Conservation (phyloP, 92 coral and sea anemone genomes). For the Montipora capitata region DNA sequence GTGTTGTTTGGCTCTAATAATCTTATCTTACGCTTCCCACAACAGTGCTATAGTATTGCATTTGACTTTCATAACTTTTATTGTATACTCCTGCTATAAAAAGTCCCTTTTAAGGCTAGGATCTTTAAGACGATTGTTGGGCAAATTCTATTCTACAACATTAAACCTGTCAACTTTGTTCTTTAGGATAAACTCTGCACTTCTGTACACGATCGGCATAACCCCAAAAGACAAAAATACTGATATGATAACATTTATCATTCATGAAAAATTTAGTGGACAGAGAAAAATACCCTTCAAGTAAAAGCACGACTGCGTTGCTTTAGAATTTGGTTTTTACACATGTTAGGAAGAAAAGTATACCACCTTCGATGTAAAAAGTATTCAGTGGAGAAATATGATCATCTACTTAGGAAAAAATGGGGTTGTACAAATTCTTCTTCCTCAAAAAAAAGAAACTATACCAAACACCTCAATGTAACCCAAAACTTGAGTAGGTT, state of each 20-base stretch:
- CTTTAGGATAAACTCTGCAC: neutral
- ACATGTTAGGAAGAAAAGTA: neutral
- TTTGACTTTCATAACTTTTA: neutral
- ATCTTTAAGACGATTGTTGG: neutral
- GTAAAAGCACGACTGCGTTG: neutral
- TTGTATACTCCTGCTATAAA: too few relatives aligned
- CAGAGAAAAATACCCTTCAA: neutral
- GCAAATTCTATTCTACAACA: too few relatives aligned
- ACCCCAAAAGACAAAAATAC: neutral
- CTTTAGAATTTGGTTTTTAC: neutral
- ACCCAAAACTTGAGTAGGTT: too few relatives aligned
- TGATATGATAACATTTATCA: constrained; percentile 8
- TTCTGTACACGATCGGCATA: neutral
- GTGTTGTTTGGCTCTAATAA: neutral
- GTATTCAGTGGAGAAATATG: too few relatives aligned
- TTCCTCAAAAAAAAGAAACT: too few relatives aligned
- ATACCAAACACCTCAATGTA: too few relatives aligned
- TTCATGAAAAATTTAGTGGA: neutral
- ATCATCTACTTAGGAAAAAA: too few relatives aligned
- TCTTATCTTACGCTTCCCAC: too few relatives aligned
- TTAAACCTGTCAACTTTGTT: neutral
- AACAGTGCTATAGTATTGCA: neutral
- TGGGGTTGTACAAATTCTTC: too few relatives aligned
- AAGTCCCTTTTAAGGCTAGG: neutral
- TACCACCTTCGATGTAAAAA: too few relatives aligned